These are phyloP conservation scores for Zaprionus gabonicus DNA, from an alignment of 1,140 invertebrate species.

Conservation along the genomic window DNA sequence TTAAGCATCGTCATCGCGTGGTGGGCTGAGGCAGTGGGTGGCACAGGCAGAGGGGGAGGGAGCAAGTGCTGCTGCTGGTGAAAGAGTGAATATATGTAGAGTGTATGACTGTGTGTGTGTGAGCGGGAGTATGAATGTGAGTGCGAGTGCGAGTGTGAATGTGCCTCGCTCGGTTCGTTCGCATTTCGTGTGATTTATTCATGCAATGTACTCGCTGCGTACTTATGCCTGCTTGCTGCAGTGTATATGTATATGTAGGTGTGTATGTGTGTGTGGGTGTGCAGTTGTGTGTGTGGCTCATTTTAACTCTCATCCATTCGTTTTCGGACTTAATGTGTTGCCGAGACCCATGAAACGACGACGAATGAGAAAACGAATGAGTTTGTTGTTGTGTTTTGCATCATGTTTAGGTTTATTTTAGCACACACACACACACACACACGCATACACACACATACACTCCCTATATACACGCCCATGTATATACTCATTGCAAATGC, in stretches of 20 bases:
- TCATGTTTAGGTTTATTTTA: constrained; percentile 80
- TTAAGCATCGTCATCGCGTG: constrained; percentile 66
- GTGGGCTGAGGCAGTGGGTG: constrained; percentile 8
- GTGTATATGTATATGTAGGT: constrained; percentile 34
- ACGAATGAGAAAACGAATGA: constrained; percentile 82
- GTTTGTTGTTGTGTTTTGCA: constrained; percentile 66
- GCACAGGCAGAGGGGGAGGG: background rate
- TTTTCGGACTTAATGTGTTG: constrained; percentile 76
- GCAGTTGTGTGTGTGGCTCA: constrained; percentile 58
- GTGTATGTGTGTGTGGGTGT: constrained; percentile 19
- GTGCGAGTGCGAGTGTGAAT: constrained; percentile 40
- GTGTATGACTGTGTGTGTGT: constrained; percentile 19
- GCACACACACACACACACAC: constrained; percentile 59
- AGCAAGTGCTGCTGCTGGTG: constrained; percentile 49
- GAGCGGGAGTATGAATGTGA: constrained; percentile 2
- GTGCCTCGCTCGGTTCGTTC: constrained; percentile 73
- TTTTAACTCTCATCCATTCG: constrained; percentile 83
- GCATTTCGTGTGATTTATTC: constrained; percentile 82
- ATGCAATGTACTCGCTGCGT: constrained; percentile 74
- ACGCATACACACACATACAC: constrained; percentile 39
- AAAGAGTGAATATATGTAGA: constrained; percentile 74
- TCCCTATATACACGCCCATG: constrained; percentile 26
- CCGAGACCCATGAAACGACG: constrained; percentile 56
- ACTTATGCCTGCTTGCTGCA: constrained; percentile 77
- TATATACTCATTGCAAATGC: constrained; percentile 54